Evolutionary conservation across 2,888 invertebrate species (phyloP), one percentile per base, ranked within the genome.

Genomic region (Timema cristinae): DNA sequence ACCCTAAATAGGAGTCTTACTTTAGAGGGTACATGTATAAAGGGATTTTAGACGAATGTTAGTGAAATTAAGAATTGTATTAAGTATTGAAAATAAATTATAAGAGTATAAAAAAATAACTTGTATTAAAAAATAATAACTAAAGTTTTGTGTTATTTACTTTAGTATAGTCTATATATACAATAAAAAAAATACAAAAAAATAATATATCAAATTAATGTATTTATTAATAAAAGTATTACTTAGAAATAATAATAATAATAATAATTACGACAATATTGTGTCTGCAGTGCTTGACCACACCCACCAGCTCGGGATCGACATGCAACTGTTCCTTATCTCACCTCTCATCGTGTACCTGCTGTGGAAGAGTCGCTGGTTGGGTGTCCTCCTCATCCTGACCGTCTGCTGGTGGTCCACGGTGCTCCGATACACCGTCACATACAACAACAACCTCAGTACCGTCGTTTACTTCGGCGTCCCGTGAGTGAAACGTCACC

Each of bases 301-400:
- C 78, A 87, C 87, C 0, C 87, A 87, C 75, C 87, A 87, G 77
- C 82, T 87, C 72, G 87, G 85, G 11, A 85, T 87, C 78, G 87
- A 87, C 76, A 86, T 86, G 85, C 87, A 87, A 76, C 79, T 87
- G 32, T 87, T 85, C 80, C 80, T 86, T 6, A 82, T 84, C 0
- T 85, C 86, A 0, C 77, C 86, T 0, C 82, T 85, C 0, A 80
- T 86, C 51, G 84, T 86, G 81, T 79, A 83, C 71, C 56, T 85
- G 10, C 79, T 87, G n/a, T 85, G 85, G 83, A 82, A 82, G 75
- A 81, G 76, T 77, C 80, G 78, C 66, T 79, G 76, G 47, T 70
- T 83, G n/a, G 85, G 85, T 69, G 80, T 84, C 78, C 75, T 80
- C 6, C 78, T 84, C 47, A 78, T 85, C 15, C 74, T 79, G 7